Conservation (phyloP, 1,140 invertebrate species). For the Hycleus cichorii region DNA sequence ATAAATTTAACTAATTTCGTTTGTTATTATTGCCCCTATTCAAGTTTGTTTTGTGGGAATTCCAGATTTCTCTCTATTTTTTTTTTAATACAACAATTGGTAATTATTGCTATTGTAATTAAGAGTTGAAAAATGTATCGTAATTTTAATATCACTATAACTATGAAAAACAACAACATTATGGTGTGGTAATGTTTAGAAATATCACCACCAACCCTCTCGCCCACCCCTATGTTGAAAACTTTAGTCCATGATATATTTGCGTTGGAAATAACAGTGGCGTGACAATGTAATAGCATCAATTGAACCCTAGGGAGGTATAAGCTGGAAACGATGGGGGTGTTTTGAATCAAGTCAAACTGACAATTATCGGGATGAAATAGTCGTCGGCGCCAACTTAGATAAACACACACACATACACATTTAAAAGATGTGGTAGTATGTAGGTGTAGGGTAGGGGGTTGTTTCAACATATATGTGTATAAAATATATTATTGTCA, state of each 20-base stretch:
- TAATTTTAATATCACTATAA: too few species aligned
- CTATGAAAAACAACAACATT: too few species aligned
- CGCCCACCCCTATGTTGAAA: too few species aligned
- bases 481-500: neutral
- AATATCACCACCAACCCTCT: too few species aligned
- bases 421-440: neutral
- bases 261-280: conserved; percentile 20
- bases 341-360: conserved; percentile 21
- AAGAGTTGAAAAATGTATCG: too few species aligned
- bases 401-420: neutral
- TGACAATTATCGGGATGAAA: conserved; percentile 36
- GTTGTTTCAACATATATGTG: neutral
- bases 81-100: too few species aligned
- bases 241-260: neutral
- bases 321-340: conserved; percentile 34
- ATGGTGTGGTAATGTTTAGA: too few species aligned
- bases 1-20: too few species aligned
- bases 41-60: too few species aligned
- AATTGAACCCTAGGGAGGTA: conserved; percentile 35
- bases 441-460: neutral
- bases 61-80: too few species aligned
- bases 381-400: conserved; percentile 11
- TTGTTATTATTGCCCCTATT: too few species aligned
- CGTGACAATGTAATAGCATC: conserved; percentile 36
- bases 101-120: too few species aligned